Conservation (phyloP, 2,797 vertebrate species). For the Ciconia nigra region DNA sequence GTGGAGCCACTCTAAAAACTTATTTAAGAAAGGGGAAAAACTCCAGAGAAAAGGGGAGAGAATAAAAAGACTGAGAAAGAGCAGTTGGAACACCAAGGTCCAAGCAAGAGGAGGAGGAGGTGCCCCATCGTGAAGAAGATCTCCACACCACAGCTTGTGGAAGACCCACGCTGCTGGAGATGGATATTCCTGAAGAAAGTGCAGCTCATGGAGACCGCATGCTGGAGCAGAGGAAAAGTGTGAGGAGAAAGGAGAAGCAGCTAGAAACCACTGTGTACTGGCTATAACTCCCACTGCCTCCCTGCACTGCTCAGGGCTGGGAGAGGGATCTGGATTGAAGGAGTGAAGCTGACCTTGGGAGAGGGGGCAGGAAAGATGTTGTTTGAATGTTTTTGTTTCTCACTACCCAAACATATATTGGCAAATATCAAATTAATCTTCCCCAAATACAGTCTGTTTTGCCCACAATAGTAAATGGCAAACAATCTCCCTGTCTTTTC, state of each 20-base stretch:
- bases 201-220: fast-evolving
- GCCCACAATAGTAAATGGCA: not conserved
- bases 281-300: not conserved
- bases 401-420: not conserved
- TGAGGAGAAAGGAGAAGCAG: not conserved
- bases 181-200: not conserved
- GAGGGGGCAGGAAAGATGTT: not conserved
- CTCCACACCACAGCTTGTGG: not conserved
- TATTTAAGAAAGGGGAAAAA: not conserved
- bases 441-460: not conserved
- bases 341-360: not conserved
- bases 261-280: not conserved
- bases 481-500: not conserved
- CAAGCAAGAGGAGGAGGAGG: not conserved
- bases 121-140: not conserved
- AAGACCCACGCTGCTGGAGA: not conserved
- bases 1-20: not conserved
- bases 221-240: fast-evolving
- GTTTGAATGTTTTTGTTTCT: not conserved
- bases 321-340: not conserved
- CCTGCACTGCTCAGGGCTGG: too few relatives aligned
- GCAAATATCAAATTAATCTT: not conserved
- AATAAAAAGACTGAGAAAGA: not conserved
- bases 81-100: not conserved
- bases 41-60: not conserved